Conservation (phyloP, 2,888 invertebrate species). For the Xanthorhoe designata region DNA sequence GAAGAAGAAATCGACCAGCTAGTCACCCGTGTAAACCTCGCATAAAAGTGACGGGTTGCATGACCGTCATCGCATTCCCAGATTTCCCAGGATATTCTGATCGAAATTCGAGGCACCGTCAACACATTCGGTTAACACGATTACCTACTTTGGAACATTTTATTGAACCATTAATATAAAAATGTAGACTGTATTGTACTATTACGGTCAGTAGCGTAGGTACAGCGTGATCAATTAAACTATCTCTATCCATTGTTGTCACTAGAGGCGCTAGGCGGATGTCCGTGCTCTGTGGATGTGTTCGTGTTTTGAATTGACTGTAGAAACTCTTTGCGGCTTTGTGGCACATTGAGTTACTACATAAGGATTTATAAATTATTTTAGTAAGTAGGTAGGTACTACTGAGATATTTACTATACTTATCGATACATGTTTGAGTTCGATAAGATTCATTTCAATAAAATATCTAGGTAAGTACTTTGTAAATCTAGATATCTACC, state of each 20-base stretch:
- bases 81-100: too few species aligned
- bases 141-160: background rate
- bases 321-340: background rate
- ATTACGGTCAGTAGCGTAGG: slow-evolving; percentile 5
- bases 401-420: too few species aligned
- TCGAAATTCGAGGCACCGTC: too few species aligned
- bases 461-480: too few species aligned
- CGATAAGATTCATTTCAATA: too few species aligned
- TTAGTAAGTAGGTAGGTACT: background rate
- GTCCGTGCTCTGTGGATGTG: background rate
- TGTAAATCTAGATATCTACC: too few species aligned
- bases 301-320: background rate
- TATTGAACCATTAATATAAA: background rate
- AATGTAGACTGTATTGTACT: background rate
- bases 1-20: too few species aligned
- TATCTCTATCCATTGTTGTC: slow-evolving; percentile 3
- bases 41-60: too few species aligned
- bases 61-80: too few species aligned
- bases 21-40: too few species aligned
- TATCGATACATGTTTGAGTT: too few species aligned
- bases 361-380: background rate
- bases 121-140: background rate
- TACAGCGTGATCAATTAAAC: slow-evolving; percentile 1
- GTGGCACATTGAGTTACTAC: background rate
- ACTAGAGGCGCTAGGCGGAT: slow-evolving; percentile 2